Conservation (phyloP, 2,113 vertebrate genomes). For the Cynocephalus volans region DNA sequence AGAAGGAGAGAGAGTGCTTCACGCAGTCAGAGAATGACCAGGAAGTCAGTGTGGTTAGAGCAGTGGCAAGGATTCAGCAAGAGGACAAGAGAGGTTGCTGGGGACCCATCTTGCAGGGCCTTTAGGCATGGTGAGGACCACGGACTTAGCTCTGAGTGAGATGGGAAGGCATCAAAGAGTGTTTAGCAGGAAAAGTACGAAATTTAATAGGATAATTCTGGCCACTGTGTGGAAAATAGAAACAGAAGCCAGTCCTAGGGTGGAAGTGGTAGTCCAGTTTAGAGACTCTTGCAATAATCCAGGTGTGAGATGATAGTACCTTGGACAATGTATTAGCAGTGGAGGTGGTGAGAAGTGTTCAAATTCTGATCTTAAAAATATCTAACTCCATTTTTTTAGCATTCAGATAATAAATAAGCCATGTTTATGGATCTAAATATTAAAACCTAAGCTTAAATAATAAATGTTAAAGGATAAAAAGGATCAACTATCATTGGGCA, state of each 20-base stretch:
- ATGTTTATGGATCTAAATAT: not conserved
- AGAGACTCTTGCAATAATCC: not conserved
- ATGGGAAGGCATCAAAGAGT: not conserved
- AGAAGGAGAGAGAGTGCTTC: not conserved
- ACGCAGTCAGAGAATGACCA: not conserved
- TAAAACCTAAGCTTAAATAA: conserved; percentile 49
- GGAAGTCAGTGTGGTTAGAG: not conserved
- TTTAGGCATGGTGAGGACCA: not conserved
- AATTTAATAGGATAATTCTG: not conserved
- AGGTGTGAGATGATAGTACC: not conserved
- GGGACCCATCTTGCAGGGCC: not conserved
- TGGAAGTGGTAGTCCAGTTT: not conserved
- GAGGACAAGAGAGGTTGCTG: not conserved
- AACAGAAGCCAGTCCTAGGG: not conserved
- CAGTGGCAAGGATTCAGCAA: not conserved
- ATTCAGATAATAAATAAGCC: not conserved
- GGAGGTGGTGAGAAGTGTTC: not conserved
- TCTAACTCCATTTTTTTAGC: not conserved
- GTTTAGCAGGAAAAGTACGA: not conserved
- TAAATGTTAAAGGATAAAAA: not conserved
- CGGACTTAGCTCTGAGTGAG: not conserved
- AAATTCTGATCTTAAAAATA: not conserved
- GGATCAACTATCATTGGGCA: not conserved
- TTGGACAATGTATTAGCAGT: not conserved
- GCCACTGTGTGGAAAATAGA: not conserved